Conservation (phyloP, 2,888 invertebrate genomes). For the Tetranychus piercei region DNA sequence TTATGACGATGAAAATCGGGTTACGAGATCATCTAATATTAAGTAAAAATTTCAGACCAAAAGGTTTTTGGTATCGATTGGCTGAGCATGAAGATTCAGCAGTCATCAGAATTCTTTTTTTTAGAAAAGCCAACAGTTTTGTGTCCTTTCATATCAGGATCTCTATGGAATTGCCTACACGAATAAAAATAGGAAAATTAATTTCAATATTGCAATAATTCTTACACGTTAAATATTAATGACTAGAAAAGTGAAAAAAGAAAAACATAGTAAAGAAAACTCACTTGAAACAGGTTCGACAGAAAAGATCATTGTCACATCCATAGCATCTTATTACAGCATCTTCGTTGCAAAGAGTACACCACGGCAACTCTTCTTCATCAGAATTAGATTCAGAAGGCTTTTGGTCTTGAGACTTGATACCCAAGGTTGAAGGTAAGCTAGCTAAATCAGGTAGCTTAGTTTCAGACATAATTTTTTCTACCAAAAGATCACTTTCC, state of each 20-base stretch:
- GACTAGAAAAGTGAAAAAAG: not conserved
- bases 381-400: not conserved
- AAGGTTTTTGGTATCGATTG: too few species aligned
- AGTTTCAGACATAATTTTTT: conserved; percentile 18
- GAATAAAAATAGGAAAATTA: too few species aligned
- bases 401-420: too few species aligned
- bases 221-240: not conserved
- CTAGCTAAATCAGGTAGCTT: conserved; percentile 11
- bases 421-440: not conserved
- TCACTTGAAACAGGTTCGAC: conserved; percentile 51
- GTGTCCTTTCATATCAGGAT: not conserved
- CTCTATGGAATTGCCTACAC: not conserved
- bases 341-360: conserved; percentile 66
- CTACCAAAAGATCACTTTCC: conserved; percentile 24
- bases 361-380: conserved; percentile 50
- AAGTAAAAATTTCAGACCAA: too few species aligned
- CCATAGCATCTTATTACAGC: conserved; percentile 52
- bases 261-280: not conserved
- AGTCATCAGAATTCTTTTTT: not conserved
- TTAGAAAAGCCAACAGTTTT: not conserved
- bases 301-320: conserved; percentile 62
- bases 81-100: too few species aligned
- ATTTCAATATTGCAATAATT: too few species aligned
- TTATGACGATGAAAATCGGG: too few species aligned
- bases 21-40: too few species aligned